These are phyloP conservation scores for Sebastes hopkinsi DNA, from an alignment of 2,797 vertebrate species.

Conservation along the genomic window DNA sequence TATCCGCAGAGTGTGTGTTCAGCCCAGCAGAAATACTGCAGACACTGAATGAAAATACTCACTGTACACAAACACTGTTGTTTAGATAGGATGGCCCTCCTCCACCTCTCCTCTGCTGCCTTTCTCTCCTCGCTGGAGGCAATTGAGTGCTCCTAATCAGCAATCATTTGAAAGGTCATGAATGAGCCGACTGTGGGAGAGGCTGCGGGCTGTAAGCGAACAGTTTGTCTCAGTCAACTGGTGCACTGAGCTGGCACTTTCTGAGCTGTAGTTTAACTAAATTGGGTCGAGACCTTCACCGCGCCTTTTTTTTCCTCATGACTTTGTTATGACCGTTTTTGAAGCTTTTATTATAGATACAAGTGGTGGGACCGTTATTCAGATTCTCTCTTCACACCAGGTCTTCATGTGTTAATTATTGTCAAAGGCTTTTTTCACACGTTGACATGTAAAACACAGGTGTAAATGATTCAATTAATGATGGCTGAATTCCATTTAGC, in stretches of 20 bases:
- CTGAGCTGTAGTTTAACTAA: slow-evolving; percentile 35
- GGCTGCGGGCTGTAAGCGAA: slow-evolving; percentile 50
- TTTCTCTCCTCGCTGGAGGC: slow-evolving; percentile 49
- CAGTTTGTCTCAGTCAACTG: slow-evolving; percentile 58
- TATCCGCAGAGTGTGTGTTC: slow-evolving; percentile 30
- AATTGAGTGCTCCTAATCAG: slow-evolving; percentile 68
- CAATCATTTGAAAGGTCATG: slow-evolving; percentile 74
- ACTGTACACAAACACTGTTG: slow-evolving; percentile 24
- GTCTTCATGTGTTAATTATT: not conserved
- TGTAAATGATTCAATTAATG: not conserved
- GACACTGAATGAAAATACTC: slow-evolving; percentile 50
- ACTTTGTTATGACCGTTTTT: not conserved
- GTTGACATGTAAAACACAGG: not conserved
- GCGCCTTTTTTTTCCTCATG: not conserved
- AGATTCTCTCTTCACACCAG: not conserved
- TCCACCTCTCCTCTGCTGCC: slow-evolving; percentile 36
- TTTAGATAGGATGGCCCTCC: slow-evolving; percentile 53
- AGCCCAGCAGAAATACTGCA: slow-evolving; percentile 31
- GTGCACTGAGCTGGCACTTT: slow-evolving; percentile 38
- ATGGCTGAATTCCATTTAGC: not conserved
- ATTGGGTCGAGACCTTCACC: slow-evolving; percentile 32
- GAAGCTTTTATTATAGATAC: not conserved
- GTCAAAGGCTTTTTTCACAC: not conserved
- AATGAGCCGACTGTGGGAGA: slow-evolving; percentile 54
- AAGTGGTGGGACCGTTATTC: not conserved